Conservation (phyloP, 2,888 invertebrate species). For the Muschampia plurimacula region DNA sequence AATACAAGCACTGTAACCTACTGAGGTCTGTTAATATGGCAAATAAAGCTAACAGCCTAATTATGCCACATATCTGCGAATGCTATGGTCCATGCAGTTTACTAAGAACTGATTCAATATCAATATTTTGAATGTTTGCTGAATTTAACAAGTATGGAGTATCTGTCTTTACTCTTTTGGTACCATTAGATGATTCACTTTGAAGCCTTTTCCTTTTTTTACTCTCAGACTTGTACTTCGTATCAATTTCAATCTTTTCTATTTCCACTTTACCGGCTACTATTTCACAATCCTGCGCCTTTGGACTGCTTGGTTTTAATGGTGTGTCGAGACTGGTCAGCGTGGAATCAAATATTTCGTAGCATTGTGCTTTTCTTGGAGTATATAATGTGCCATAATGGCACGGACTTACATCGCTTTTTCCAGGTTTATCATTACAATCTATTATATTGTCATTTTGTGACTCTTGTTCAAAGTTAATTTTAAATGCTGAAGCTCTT, state of each 20-base stretch:
- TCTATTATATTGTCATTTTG: conserved; percentile 25
- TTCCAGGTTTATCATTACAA: neutral
- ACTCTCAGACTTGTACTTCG: conserved; percentile 52
- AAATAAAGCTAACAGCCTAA: conserved; percentile 9
- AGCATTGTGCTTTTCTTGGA: conserved; percentile 73
- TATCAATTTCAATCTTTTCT: conserved; percentile 54
- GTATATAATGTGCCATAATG: conserved; percentile 67
- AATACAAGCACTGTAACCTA: neutral
- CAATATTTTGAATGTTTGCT: conserved; percentile 75
- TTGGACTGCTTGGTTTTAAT: conserved; percentile 62
- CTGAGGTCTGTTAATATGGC: neutral
- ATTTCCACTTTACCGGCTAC: conserved; percentile 70
- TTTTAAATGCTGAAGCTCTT: conserved; percentile 62
- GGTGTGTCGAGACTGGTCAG: conserved; percentile 79
- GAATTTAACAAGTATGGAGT: conserved; percentile 67
- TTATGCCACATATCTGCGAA: neutral
- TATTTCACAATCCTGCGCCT: conserved; percentile 51
- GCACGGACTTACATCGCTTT: neutral
- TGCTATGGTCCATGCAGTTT: conserved; percentile 76
- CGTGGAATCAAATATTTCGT: conserved; percentile 78
- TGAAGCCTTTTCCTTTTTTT: conserved; percentile 71
- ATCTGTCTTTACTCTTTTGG: conserved; percentile 68
- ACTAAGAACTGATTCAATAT: conserved; percentile 78
- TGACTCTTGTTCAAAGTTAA: conserved; percentile 59
- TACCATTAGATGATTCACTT: conserved; percentile 58